Base-by-base conservation (phyloP, 1,140 invertebrate genomes). In the Sminthurinus signatus region DNA sequence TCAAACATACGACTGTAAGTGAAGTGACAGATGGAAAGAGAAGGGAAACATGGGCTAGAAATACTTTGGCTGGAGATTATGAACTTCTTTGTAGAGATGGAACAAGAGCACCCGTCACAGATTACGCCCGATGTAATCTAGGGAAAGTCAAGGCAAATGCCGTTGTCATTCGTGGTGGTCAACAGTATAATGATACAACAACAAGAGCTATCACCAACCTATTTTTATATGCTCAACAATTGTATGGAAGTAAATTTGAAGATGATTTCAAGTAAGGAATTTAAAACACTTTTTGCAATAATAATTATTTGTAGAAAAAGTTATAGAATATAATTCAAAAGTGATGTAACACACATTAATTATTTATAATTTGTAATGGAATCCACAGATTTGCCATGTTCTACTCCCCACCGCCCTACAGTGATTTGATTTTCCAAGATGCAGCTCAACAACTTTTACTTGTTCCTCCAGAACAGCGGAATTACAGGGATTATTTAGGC, bases 351-450 rank as follows among this genome's bases (percentile, higher is more conserved):
- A n/a, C n/a, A n/a, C n/a, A n/a, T n/a, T n/a, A n/a, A n/a, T n/a
- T n/a, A n/a, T n/a, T n/a, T n/a, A n/a, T n/a, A n/a, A n/a, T n/a
- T n/a, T n/a, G n/a, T n/a, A n/a, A n/a, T n/a, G n/a, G n/a, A n/a
- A n/a, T 36, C 77, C 78, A 42, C 76, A 88, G 88, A 73, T 92
- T 91, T 74, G 89, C 88, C 67, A 91, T 96, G 89, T 95, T 93
- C 75, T 85, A 84, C 58, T 94, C 91, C 0, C 76, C 79, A 17
- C 80, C 86, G 1, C 88, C 88, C 0, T 89, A 85, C 74, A 84
- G 85, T 50, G 91, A 96, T 78, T 77, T 95, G 0, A 95, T 96
- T 65, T 96, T 96, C 78, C 91, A 93, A 79, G 91, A 95, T 75
- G 88, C 91, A 0, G 88, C 92, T 0, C 86, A 90, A 29, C 88